These are phyloP conservation scores for Leptopilina syphax DNA, from an alignment of 2,888 invertebrate species.

Conservation along the genomic window DNA sequence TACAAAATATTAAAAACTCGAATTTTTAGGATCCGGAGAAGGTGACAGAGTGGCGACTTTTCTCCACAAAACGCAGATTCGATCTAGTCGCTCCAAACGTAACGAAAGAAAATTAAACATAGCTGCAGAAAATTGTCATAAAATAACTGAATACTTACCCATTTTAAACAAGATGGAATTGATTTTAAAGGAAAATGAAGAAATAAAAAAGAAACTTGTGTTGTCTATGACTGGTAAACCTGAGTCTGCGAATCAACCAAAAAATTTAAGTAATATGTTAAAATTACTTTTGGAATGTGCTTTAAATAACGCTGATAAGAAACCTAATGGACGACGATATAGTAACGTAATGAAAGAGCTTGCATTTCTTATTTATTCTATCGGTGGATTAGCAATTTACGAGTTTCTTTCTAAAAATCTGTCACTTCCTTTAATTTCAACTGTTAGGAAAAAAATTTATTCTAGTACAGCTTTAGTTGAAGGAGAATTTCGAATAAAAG, in stretches of 20 bases:
- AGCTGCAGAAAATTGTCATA: no score
- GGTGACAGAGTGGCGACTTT: slow-evolving; percentile 17
- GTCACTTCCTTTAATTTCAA: slow-evolving; percentile 37
- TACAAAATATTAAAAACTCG: not conserved
- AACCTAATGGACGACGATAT: slow-evolving; percentile 4
- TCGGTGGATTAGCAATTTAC: slow-evolving; percentile 55
- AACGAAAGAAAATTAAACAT: not conserved
- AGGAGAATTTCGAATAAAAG: slow-evolving; percentile 54
- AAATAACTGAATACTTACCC: not conserved
- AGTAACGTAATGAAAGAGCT: not conserved
- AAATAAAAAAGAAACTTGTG: not conserved
- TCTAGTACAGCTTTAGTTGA: slow-evolving; percentile 47
- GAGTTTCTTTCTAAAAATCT: slow-evolving; percentile 57
- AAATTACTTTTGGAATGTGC: slow-evolving; percentile 4
- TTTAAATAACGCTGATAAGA: not conserved
- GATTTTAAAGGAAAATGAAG: slow-evolving; percentile 3
- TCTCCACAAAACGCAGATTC: slow-evolving; percentile 26
- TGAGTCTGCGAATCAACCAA: not conserved
- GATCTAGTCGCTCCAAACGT: slow-evolving; percentile 10
- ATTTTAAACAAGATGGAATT: not conserved
- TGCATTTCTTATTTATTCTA: slow-evolving; percentile 35
- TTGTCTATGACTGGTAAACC: not conserved
- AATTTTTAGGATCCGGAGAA: slow-evolving; percentile 8
- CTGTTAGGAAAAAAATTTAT: slow-evolving; percentile 4
- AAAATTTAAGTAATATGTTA: not conserved